Conservation (phyloP, 2,888 invertebrate genomes). For the Ectobius pallidus region DNA sequence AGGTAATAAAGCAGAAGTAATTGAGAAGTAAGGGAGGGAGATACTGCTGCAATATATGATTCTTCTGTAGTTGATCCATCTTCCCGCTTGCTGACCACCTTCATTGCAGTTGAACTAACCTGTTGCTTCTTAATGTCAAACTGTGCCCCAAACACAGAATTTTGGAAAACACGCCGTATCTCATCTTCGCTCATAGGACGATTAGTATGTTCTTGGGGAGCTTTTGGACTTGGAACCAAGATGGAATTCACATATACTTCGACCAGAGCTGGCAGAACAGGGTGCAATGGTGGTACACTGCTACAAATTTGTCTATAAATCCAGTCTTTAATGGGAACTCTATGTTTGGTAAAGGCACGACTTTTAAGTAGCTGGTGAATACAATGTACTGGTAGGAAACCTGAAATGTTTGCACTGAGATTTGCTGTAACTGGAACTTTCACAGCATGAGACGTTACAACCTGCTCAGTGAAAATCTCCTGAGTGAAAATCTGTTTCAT, state of each 20-base stretch:
- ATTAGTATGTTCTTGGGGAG: constrained; percentile 79
- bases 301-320: constrained; percentile 90
- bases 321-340: constrained; percentile 96
- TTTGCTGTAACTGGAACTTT: constrained; percentile 93
- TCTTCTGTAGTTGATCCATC: too few species aligned
- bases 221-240: constrained; percentile 70
- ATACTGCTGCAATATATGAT: neutral
- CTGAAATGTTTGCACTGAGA: constrained; percentile 85
- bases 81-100: too few species aligned
- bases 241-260: constrained; percentile 96
- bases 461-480: constrained; percentile 96
- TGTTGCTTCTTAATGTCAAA: constrained; percentile 59
- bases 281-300: constrained; percentile 89
- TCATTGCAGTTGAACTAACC: neutral
- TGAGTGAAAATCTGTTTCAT: constrained; percentile 95
- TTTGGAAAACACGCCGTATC: constrained; percentile 81
- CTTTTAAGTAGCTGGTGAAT: constrained; percentile 94
- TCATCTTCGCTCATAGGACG: constrained; percentile 91
- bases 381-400: constrained; percentile 94
- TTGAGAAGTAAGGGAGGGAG: constrained; percentile 80
- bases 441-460: constrained; percentile 93
- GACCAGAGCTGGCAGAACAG: constrained; percentile 88
- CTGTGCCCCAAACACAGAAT: constrained; percentile 76
- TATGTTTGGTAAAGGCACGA: constrained; percentile 93
- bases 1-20: constrained; percentile 90